Conservation (phyloP, 2,797 vertebrate species). For the Peromyscus melanophrys region DNA sequence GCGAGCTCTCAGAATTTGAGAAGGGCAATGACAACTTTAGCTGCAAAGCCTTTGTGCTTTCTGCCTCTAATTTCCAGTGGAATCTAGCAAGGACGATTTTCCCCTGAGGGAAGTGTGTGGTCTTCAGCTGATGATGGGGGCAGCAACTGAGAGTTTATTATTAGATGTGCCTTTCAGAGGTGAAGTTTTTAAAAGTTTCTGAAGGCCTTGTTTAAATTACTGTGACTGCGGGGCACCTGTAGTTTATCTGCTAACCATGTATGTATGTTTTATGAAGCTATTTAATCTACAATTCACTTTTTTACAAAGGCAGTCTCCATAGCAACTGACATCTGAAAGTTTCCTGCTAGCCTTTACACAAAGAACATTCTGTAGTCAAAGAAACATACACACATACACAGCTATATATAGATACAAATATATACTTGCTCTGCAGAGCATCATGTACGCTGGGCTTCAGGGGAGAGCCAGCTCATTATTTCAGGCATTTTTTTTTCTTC, state of each 20-base stretch:
- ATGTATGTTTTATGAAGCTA: conserved; percentile 73
- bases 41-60: not conserved
- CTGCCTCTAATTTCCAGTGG: conserved; percentile 37
- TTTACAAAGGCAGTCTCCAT: conserved; percentile 76
- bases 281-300: conserved; percentile 79
- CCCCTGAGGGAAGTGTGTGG: conserved; percentile 44
- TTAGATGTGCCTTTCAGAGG: conserved; percentile 34
- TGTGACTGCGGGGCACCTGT: conserved; percentile 44
- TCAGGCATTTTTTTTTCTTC: conserved; percentile 5
- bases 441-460: not conserved
- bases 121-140: not conserved
- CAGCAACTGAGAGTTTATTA: conserved; percentile 61
- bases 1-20: not conserved
- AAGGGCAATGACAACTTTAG: not conserved
- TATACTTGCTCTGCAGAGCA: not conserved
- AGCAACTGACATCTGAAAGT: conserved; percentile 78
- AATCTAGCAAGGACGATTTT: conserved; percentile 55
- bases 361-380: not conserved
- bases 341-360: conserved; percentile 57
- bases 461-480: not conserved
- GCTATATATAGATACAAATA: not conserved
- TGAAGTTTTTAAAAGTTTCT: conserved; percentile 51
- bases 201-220: conserved; percentile 39
- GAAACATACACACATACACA: not conserved
- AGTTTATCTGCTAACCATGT: conserved; percentile 66